Base-by-base conservation (phyloP, 2,888 invertebrate species). In the Erpobdella octoculata region DNA sequence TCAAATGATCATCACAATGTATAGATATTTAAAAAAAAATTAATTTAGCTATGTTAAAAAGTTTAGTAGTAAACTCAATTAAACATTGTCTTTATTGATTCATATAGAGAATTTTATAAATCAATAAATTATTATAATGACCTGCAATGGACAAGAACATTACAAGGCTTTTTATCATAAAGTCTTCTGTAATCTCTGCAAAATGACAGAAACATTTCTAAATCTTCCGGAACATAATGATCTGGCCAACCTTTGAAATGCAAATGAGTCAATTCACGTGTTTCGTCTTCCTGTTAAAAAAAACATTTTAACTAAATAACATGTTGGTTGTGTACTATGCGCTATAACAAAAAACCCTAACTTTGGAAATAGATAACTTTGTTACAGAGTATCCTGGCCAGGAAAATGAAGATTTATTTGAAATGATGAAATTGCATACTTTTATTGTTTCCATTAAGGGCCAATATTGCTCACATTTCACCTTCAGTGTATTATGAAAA, bases 381-480 rank as follows among this genome's bases (percentile, higher is more conserved):
- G n/a, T n/a, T n/a, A n/a, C n/a, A n/a, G n/a, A n/a, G n/a, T n/a
- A n/a, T n/a, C n/a, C n/a, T n/a, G n/a, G n/a, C n/a, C n/a, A n/a
- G n/a, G n/a, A n/a, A n/a, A n/a, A n/a, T n/a, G n/a, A n/a, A n/a
- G n/a, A n/a, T n/a, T n/a, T n/a, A n/a, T n/a, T n/a, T n/a, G n/a
- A n/a, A n/a, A n/a, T n/a, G n/a, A n/a, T n/a, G n/a, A n/a, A n/a
- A n/a, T n/a, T n/a, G n/a, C n/a, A n/a, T n/a, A n/a, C n/a, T n/a
- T n/a, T n/a, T n/a, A n/a, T n/a, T n/a, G n/a, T n/a, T 33, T 61
- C 61, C n/a, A 1, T 25, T 12, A 15, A 25, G 6, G 70, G 70
- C 70, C 59, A 70, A 58, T 70, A 70, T 61, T 70, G 25, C 36
- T 31, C 70, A 28, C 70, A 70, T 36, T 70, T 70, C 2, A 36